Evolutionary conservation across 1,140 invertebrate genomes (phyloP), one percentile per base, ranked within the genome.

Genomic region (Apis cerana): DNA sequence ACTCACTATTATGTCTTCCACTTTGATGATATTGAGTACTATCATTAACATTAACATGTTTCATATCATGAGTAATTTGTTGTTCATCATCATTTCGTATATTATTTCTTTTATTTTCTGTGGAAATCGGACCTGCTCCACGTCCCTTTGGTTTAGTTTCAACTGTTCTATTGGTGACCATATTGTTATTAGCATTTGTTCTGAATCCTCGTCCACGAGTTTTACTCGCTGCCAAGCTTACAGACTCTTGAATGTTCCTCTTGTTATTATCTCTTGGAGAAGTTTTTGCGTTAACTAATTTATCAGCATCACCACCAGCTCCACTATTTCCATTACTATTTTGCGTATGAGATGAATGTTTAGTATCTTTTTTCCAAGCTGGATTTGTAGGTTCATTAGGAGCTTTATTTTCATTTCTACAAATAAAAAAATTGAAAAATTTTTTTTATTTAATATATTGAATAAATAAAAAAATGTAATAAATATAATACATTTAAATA

Each of bases 51-150:
- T 90, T 94, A 82, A 95, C 87, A 77, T 94, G 93, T 85, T 93
- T 94, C 90, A 95, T 93, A 50, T 95, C 94, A 79, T 93, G 94
- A 82, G 93, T 90, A 56, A 95, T 81, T 61, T 94, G 94, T 43
- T 94, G 92, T 23, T 94, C 90, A 17, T 92, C 91, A 19, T 89
- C 83, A 54, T 92, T 91, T 27, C 91, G 91, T 64, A 67, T 72
- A 81, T 91, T 92, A 84, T 91, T 93, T 84, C 91, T 90, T 89
- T 91, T 92, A 75, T 91, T 90, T 33, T 94, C 93, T 21, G 85
- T 67, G 61, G 67, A 81, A 12, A 90, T 89, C 11, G 84, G 80
- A 52, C 91, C 87, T 17, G 83, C 81, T 48, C 94, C 91, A 72
- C 93, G 89, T 82, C 93, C 93, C 91, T 94, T 94, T 86, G 92